Evolutionary conservation across 1,140 invertebrate species (phyloP), one percentile per base, ranked within the genome.

Genomic region (Drosophila biarmipes): DNA sequence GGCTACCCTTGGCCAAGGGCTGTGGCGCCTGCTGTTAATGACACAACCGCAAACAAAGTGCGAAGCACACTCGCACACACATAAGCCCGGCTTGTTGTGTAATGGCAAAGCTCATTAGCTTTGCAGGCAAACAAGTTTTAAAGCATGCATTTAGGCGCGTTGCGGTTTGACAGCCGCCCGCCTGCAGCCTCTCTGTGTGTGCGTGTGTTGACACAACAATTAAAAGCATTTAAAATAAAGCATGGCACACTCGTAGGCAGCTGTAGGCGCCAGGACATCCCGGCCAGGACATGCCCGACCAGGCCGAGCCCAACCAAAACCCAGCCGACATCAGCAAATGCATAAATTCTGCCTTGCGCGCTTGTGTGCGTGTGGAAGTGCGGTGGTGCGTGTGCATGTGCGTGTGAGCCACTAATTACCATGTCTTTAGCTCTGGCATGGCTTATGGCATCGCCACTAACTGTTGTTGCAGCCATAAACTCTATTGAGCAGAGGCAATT

Each of bases 201-300:
- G 35, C 67, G 67, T 73, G 79, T 87, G 84, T 87, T 87, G 84
- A 87, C 84, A 87, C 79, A 89, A 87, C 84, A 87, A 87, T 87
- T 87, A 87, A 87, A 87, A 84, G 84, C 84, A 89, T 87, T 87
- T 87, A 87, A 87, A 87, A 87, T 87, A 87, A 87, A 89, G 85
- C 79, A 87, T 87, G 37, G 69, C 79, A 58, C 21, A 73, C 64
- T 73, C 53, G 73, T 67, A 84, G 80, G 64, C 72, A 57, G 71
- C 64, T 68, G 63, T 35, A 51, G 63, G 63, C 75, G 73, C 66
- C 72, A 35, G 45, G 15, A 58, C 74, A 78, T 58, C 14, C 24
- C 19, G 45, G 27, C 45, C 24, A 31, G 27, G 24, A 24, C 43
- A 24, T 8, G 8, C 45, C 19, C 19, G 12, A 24, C 57, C 40